Percentiles rank a stretch among this genome's conserved stretches.
Conservation (phyloP, 2,888 invertebrate genomes). For the Napeogenes inachia region DNA sequence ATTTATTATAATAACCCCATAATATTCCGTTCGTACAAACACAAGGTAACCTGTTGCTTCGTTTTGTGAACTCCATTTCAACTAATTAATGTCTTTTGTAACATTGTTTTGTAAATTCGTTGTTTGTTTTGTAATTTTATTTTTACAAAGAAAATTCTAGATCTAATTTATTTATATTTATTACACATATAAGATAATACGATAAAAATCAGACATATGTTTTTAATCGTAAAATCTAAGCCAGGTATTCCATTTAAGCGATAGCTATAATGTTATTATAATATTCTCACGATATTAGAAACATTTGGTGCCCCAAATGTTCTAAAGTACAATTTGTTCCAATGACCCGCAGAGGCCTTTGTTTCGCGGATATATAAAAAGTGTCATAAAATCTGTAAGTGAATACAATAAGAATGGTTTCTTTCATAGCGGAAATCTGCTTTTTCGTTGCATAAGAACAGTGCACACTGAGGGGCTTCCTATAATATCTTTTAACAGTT, state of each 20-base stretch:
- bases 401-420: not conserved
- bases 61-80: conserved; percentile 21
- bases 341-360: conserved; percentile 8
- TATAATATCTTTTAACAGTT: too few relatives aligned
- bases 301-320: conserved; percentile 1
- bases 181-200: too few relatives aligned
- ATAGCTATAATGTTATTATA: too few relatives aligned
- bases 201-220: too few relatives aligned
- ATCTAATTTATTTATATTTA: too few relatives aligned
- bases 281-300: not conserved
- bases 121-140: not conserved
- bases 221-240: too few relatives aligned
- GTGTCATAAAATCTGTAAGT: conserved; percentile 11
- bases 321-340: conserved; percentile 9
- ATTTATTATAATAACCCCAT: conserved; percentile 15
- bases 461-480: not conserved
- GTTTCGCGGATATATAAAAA: conserved; percentile 12
- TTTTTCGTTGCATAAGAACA: not conserved
- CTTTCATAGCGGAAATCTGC: not conserved
- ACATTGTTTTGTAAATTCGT: conserved; percentile 21
- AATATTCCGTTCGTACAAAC: conserved; percentile 21
- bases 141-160: too few relatives aligned
- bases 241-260: too few relatives aligned
- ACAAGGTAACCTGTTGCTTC: conserved; percentile 29
- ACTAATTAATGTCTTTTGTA: conserved; percentile 31